A percentile compares a stretch with the other conserved stretches of the same genome.
Evolutionary conservation across 1,140 invertebrate species (phyloP).

Genomic region (Cotesia vestalis): DNA sequence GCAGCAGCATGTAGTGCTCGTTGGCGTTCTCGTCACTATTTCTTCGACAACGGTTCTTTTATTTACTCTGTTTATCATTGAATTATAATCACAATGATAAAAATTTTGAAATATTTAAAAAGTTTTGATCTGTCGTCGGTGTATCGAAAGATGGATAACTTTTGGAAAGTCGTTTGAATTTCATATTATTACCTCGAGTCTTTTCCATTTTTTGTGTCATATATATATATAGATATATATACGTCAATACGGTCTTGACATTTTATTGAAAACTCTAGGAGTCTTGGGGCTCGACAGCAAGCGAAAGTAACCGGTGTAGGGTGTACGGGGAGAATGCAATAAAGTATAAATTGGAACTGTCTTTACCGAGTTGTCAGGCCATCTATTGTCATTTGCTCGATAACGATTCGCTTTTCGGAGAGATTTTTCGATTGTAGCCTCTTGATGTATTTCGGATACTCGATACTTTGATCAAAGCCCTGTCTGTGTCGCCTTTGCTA

Average conservation of each 20-base stretch:
- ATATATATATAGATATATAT: too few relatives aligned
- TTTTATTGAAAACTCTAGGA: slow-evolving; percentile 38
- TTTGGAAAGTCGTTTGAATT: too few relatives aligned
- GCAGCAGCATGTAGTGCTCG: too few relatives aligned
- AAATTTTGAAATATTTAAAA: too few relatives aligned
- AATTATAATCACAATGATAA: too few relatives aligned
- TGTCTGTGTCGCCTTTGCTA: slow-evolving; percentile 25
- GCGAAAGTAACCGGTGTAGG: background rate
- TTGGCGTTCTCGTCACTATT: too few relatives aligned
- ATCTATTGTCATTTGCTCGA: slow-evolving; percentile 61
- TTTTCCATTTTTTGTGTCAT: too few relatives aligned
- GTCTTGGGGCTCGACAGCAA: background rate
- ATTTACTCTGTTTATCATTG: too few relatives aligned
- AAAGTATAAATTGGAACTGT: slow-evolving; percentile 59
- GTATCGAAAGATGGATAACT: too few relatives aligned
- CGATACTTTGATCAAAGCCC: slow-evolving; percentile 36
- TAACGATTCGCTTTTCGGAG: slow-evolving; percentile 44
- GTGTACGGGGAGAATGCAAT: slow-evolving; percentile 18
- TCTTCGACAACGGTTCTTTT: too few relatives aligned
- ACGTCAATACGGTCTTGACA: slow-evolving; percentile 44
- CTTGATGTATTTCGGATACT: slow-evolving; percentile 10
- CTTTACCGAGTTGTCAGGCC: slow-evolving; percentile 51
- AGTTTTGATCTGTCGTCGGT: too few relatives aligned
- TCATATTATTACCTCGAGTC: too few relatives aligned
- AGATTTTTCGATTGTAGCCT: slow-evolving; percentile 19